These are phyloP conservation scores for Apodemia hepburni DNA, from an alignment of 2,888 invertebrate genomes.

Conservation along the genomic window DNA sequence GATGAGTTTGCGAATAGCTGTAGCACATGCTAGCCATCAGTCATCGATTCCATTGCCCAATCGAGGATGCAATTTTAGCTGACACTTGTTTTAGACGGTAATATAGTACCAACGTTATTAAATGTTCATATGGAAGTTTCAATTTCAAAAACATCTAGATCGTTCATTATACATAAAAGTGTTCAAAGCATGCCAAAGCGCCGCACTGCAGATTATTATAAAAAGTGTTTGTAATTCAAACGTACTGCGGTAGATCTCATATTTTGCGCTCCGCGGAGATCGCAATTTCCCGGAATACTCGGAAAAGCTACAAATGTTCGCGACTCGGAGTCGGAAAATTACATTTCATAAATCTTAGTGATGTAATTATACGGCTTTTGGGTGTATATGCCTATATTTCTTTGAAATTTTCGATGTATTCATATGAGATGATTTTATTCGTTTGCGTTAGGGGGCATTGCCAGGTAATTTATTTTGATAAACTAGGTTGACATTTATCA, in stretches of 20 bases:
- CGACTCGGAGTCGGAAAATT: constrained; percentile 74
- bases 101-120: constrained; percentile 12
- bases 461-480: not conserved
- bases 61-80: constrained; percentile 67
- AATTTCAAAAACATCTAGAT: constrained; percentile 3
- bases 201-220: constrained; percentile 56
- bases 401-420: not conserved
- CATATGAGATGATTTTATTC: not conserved
- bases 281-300: constrained; percentile 76
- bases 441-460: no score
- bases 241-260: constrained; percentile 68
- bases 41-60: constrained; percentile 68
- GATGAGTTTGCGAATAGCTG: constrained; percentile 59
- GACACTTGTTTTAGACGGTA: constrained; percentile 33
- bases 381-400: constrained; percentile 15
- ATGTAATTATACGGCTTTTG: constrained; percentile 32
- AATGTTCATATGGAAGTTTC: not conserved
- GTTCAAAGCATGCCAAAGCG: constrained; percentile 28
- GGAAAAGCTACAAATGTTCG: constrained; percentile 78
- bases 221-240: constrained; percentile 70
- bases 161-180: constrained; percentile 7
- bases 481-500: not conserved
- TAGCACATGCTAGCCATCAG: constrained; percentile 69
- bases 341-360: constrained; percentile 75
- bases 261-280: constrained; percentile 63